Conservation (phyloP, 2,888 invertebrate species). For the Cryptops parisi region DNA sequence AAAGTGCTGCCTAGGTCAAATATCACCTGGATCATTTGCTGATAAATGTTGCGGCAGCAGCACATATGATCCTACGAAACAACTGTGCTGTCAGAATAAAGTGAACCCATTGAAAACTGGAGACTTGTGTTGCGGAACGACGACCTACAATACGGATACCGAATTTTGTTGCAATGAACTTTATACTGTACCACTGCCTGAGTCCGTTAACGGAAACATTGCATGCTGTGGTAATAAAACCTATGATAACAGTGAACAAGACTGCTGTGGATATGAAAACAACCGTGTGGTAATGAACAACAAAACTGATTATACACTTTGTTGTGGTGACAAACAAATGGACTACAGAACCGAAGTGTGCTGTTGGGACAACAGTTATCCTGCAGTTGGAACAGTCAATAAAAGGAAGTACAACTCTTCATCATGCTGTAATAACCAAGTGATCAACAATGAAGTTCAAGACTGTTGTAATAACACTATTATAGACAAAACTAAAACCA, state of each 20-base stretch:
- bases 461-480: too few relatives aligned
- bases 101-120: neutral
- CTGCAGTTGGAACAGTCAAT: too few relatives aligned
- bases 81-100: neutral
- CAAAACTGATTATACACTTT: neutral
- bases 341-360: too few relatives aligned
- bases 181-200: neutral
- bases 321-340: too few relatives aligned
- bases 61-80: neutral
- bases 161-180: neutral
- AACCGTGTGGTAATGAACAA: neutral
- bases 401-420: too few relatives aligned
- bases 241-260: neutral
- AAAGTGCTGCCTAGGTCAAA: neutral
- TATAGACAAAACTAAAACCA: too few relatives aligned
- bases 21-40: neutral
- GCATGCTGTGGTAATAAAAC: neutral
- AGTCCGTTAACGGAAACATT: neutral
- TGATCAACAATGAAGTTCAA: too few relatives aligned
- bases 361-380: too few relatives aligned
- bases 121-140: neutral
- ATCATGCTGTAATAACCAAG: too few relatives aligned
- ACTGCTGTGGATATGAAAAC: neutral
- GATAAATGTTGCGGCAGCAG: neutral
- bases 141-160: neutral